Evolutionary conservation across 2,113 vertebrate genomes (phyloP).

Genomic region (Sebastes schlegelii): DNA sequence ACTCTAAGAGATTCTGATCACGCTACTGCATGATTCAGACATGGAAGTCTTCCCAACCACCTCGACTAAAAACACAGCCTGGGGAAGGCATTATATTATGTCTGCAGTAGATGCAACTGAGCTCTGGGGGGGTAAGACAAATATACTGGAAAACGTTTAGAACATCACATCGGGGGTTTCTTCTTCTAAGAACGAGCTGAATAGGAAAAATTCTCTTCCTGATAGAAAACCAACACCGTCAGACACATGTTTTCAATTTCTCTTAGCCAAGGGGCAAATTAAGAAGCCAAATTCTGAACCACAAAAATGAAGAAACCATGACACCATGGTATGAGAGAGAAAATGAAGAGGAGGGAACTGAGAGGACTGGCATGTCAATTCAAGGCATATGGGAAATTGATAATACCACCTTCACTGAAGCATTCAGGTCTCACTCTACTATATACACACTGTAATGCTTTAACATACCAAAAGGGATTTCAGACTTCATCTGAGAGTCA

Average conservation of each 20-base stretch:
- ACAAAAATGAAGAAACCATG: constrained; percentile 37
- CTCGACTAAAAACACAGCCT: constrained; percentile 42
- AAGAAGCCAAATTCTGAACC: constrained; percentile 57
- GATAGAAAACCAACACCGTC: constrained; percentile 56
- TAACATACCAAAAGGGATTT: neutral
- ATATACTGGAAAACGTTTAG: constrained; percentile 40
- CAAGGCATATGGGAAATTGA: constrained; percentile 13
- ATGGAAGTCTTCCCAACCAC: constrained; percentile 24
- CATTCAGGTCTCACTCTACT: neutral
- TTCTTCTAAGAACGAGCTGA: constrained; percentile 33
- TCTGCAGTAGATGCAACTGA: constrained; percentile 44
- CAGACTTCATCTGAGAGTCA: neutral
- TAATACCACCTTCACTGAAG: neutral
- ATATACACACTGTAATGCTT: neutral
- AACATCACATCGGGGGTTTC: constrained; percentile 14
- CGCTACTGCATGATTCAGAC: neutral
- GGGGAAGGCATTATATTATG: constrained; percentile 41
- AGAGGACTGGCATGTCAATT: constrained; percentile 15
- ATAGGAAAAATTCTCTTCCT: constrained; percentile 46
- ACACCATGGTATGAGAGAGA: constrained; percentile 40
- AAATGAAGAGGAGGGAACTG: constrained; percentile 16
- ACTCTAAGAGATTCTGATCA: constrained; percentile 4
- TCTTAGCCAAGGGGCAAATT: constrained; percentile 44
- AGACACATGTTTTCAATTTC: constrained; percentile 74
- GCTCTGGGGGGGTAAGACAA: constrained; percentile 60